Percentiles rank a stretch among this genome's conserved stretches.
Evolutionary conservation across 2,113 vertebrate species (phyloP).

Genomic region (Emydura subglobosa): DNA sequence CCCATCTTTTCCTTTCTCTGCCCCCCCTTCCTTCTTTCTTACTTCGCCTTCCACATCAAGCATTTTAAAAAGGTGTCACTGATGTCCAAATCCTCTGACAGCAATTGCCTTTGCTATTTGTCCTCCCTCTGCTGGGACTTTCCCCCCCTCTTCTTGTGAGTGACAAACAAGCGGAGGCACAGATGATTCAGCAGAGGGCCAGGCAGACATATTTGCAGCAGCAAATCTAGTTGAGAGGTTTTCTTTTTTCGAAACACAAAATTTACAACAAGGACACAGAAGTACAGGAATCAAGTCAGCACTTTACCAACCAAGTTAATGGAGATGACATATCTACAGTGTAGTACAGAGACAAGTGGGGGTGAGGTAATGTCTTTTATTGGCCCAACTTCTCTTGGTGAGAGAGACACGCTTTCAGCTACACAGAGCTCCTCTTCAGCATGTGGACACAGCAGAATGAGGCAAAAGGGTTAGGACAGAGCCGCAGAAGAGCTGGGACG

Average conservation of each 20-base stretch:
- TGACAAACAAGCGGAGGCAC: neutral
- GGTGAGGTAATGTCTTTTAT: neutral
- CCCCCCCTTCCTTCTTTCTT: neutral
- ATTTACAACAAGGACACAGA: neutral
- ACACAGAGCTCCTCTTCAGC: neutral
- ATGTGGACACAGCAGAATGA: neutral
- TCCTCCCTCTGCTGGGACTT: neutral
- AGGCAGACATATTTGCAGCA: constrained; percentile 17
- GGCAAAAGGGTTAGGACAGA: neutral
- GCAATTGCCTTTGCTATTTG: neutral
- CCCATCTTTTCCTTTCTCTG: neutral
- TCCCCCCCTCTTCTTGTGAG: fast-evolving
- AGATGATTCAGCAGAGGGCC: neutral
- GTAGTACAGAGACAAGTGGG: neutral
- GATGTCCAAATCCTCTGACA: neutral
- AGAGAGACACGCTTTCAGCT: neutral
- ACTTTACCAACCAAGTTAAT: neutral
- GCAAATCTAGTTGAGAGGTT: neutral
- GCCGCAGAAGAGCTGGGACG: neutral
- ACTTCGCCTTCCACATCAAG: neutral
- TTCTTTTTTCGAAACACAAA: neutral
- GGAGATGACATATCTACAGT: neutral
- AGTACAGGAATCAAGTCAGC: neutral
- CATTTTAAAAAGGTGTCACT: neutral
- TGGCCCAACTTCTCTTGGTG: neutral